Evolutionary conservation across 2,888 invertebrate genomes (phyloP), one percentile per base, ranked within the genome.

Genomic region (Icerya purchasi): DNA sequence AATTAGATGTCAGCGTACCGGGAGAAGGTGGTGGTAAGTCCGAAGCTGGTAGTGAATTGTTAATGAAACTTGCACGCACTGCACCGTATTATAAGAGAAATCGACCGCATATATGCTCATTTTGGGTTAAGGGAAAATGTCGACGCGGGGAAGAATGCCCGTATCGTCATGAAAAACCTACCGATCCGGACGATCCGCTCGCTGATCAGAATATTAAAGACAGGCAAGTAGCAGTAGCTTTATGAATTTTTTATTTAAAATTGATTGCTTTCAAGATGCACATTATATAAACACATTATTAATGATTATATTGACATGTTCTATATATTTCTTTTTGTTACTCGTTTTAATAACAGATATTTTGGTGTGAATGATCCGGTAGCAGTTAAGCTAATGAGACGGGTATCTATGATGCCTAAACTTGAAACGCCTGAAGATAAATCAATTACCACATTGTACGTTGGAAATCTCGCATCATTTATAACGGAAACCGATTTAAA

Each of bases 81-180:
- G 86, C 89, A 53, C 94, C 94, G 0, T 96, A 94, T 71, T 94
- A 96, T 72, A 92, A 93, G 70, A 76, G 94, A 59, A 94, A 94
- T 69, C 77, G 91, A 66, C 92, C 94, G 0, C 94, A 94, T 72
- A 91, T 94, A 57, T 94, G 94, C 71, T 92, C 92, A 0, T 96
- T 94, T 73, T 94, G 92, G 89, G 93, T 94, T n/a, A 96, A 94
- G 75, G 94, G 93, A 1, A 93, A 94, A 71, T 94, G 94, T 70
- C 82, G 90, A 68, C 76, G 94, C 71, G 94, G 94, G 20, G 94
- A 96, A 71, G 94, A 96, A 70, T 94, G 94, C 72, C 94, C 94
- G 0, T 94, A 93, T 70, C 76, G 94, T 50, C 94, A 94, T 68
- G 94, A 96, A 70, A 91, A 91, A 70, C 94, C 94, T 0, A 91